Conservation (phyloP, 2,888 invertebrate species). For the Pristionchus arcanus region DNA sequence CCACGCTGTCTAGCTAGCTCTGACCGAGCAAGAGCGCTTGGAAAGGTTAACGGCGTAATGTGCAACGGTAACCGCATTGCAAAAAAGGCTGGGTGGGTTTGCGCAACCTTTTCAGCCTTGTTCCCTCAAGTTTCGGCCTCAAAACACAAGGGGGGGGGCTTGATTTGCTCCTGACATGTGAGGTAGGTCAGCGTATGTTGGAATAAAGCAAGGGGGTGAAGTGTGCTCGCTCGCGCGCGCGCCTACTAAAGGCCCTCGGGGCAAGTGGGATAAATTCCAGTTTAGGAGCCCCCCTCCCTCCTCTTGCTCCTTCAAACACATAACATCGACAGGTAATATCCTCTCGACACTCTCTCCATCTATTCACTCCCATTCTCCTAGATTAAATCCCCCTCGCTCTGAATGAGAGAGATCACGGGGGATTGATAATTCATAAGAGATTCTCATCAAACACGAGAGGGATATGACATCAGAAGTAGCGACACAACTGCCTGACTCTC, state of each 20-base stretch:
- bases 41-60: too few relatives aligned
- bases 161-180: not conserved
- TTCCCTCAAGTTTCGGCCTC: too few relatives aligned
- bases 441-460: constrained; percentile 28
- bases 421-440: constrained; percentile 49
- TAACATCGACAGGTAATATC: constrained; percentile 52
- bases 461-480: not conserved
- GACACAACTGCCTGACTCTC: not conserved
- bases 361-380: constrained; percentile 32
- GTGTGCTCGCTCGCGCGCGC: not conserved
- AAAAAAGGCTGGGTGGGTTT: too few relatives aligned
- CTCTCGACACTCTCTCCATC: not conserved
- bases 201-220: not conserved
- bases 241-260: constrained; percentile 21
- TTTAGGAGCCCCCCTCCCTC: constrained; percentile 9
- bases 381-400: not conserved
- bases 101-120: too few relatives aligned
- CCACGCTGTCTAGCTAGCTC: too few relatives aligned
- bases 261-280: constrained; percentile 55
- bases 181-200: not conserved
- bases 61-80: too few relatives aligned
- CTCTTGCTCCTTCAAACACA: constrained; percentile 41
- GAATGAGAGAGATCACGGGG: constrained; percentile 36
- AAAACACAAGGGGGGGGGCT: too few relatives aligned
- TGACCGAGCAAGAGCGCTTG: too few relatives aligned